Conservation (phyloP, 2,888 invertebrate genomes). For the Spialia ferax region DNA sequence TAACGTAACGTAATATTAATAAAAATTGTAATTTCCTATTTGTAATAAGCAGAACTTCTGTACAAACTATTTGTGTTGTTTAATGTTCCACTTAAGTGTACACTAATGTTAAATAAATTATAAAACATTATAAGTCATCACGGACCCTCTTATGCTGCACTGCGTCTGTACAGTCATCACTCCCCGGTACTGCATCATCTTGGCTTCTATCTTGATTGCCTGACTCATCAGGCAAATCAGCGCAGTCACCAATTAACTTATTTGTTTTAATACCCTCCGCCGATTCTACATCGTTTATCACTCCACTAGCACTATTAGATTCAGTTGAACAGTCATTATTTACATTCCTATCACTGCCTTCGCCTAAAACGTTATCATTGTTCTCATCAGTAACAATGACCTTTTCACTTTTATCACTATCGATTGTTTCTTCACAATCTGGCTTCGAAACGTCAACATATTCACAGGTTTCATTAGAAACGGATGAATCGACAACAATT, state of each 20-base stretch:
- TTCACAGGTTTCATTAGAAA: slow-evolving; percentile 6
- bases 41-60: too few relatives aligned
- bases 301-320: slow-evolving; percentile 37
- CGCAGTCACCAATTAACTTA: slow-evolving; percentile 27
- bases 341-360: slow-evolving; percentile 26
- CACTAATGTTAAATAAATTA: too few relatives aligned
- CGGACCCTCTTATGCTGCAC: slow-evolving; percentile 9
- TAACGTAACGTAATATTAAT: too few relatives aligned
- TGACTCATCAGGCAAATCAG: slow-evolving; percentile 18
- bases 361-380: background rate
- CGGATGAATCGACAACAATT: slow-evolving; percentile 9
- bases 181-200: background rate
- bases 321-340: slow-evolving; percentile 35
- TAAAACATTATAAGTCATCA: background rate
- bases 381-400: slow-evolving; percentile 15
- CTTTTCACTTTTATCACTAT: slow-evolving; percentile 18
- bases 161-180: slow-evolving; percentile 6
- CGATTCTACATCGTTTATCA: slow-evolving; percentile 18
- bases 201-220: slow-evolving; percentile 7
- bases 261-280: slow-evolving; percentile 27
- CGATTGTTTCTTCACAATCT: slow-evolving; percentile 19
- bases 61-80: too few relatives aligned
- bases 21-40: too few relatives aligned
- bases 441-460: background rate
- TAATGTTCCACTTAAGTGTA: too few relatives aligned